phyloP scores from a whole-genome alignment of 2,113 vertebrate species.

The Rostratula benghalensis region DNA sequence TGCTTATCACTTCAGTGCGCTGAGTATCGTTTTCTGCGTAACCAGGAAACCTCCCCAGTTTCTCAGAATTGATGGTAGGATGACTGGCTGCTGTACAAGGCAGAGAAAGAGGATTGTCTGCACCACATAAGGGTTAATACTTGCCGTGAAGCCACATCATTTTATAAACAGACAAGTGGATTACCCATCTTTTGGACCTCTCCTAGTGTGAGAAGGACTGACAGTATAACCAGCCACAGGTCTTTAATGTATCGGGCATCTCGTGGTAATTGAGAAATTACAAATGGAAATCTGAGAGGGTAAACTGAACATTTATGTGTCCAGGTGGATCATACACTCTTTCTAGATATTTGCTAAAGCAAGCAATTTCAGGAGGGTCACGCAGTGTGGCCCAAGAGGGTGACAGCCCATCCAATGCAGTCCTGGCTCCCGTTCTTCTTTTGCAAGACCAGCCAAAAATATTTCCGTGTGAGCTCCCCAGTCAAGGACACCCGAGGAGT shows the following conservation, averaged over 20 bases:
- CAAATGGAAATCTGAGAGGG: not conserved
- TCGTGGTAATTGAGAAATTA: not conserved
- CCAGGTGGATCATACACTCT: not conserved
- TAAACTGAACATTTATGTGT: not conserved
- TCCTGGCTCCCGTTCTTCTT: not conserved
- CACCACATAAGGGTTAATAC: not conserved
- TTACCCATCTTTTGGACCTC: not conserved
- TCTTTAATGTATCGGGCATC: not conserved
- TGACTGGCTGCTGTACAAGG: not conserved
- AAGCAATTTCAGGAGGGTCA: not conserved
- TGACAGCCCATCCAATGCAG: not conserved
- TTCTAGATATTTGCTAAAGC: not conserved
- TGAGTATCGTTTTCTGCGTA: not conserved
- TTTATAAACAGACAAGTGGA: not conserved
- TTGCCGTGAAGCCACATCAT: fast-evolving
- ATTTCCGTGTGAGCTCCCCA: not conserved
- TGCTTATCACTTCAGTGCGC: not conserved
- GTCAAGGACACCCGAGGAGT: not conserved
- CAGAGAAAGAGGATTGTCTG: not conserved
- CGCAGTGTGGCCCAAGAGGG: not conserved
- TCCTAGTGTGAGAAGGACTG: not conserved
- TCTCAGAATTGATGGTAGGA: not conserved
- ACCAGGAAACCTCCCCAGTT: not conserved
- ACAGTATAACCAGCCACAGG: not conserved
- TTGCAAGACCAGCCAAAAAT: not conserved